phyloP scores from a whole-genome alignment of 2,797 vertebrate genomes.

The Pyrocephalus nanus region DNA sequence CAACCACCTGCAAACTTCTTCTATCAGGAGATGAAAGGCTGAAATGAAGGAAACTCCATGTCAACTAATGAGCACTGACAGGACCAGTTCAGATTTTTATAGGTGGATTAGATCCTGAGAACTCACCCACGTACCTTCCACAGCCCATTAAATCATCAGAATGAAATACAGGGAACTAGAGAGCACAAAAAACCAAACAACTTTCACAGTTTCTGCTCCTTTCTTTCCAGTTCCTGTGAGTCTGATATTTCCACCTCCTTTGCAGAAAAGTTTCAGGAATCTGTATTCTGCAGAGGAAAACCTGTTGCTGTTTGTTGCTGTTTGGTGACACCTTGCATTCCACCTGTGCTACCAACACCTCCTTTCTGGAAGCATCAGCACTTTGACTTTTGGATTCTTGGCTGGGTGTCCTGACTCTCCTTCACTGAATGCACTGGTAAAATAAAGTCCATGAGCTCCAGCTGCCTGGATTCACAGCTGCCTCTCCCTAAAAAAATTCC shows the following conservation, averaged over 20 bases:
- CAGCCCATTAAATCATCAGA: background rate
- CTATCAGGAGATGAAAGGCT: background rate
- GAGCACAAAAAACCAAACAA: background rate
- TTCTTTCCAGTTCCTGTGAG: background rate
- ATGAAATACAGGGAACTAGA: background rate
- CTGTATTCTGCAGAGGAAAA: background rate
- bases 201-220: background rate
- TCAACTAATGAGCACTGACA: constrained; percentile 8
- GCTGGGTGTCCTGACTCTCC: background rate
- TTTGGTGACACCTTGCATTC: background rate
- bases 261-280: background rate
- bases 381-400: background rate
- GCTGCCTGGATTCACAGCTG: too few species aligned
- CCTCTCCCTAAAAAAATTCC: background rate
- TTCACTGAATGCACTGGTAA: background rate
- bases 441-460: background rate
- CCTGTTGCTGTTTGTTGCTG: background rate
- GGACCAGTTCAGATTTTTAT: background rate
- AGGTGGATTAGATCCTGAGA: background rate
- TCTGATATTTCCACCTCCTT: background rate
- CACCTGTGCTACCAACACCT: background rate
- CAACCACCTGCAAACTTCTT: background rate
- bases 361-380: background rate
- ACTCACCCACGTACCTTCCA: background rate
- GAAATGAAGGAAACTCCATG: background rate